These are phyloP conservation scores for Acestrorhynchus altus DNA, from an alignment of 2,797 vertebrate genomes.

Conservation along the genomic window DNA sequence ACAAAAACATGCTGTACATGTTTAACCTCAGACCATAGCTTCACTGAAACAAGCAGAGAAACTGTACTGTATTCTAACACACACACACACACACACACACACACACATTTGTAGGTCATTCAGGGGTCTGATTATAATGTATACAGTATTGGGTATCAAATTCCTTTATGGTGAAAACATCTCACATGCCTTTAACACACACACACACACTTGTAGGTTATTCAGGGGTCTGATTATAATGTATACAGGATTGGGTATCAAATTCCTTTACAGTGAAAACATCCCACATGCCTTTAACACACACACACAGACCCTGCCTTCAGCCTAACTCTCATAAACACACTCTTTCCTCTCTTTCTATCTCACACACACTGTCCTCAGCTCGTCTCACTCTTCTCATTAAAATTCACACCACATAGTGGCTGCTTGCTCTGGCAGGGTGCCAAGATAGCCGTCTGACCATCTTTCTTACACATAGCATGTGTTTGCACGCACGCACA, in stretches of 20 bases:
- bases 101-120: constrained; percentile 15
- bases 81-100: constrained; percentile 36
- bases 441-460: constrained; percentile 39
- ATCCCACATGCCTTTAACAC: not conserved
- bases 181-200: not conserved
- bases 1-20: constrained; percentile 5
- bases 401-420: constrained; percentile 48
- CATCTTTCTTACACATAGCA: constrained; percentile 13
- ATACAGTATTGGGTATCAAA: not conserved
- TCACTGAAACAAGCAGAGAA: not conserved
- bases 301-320: not conserved
- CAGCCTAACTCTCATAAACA: not conserved
- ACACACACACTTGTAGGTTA: constrained; percentile 16
- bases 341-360: constrained; percentile 18
- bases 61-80: not conserved
- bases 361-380: constrained; percentile 32
- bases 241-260: not conserved
- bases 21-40: not conserved
- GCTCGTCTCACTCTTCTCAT: constrained; percentile 41
- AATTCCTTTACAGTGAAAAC: not conserved
- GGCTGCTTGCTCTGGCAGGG: constrained; percentile 32
- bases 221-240: constrained; percentile 17
- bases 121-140: constrained; percentile 16
- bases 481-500: constrained; percentile 11
- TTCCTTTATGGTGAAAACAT: not conserved